Evolutionary conservation across 2,888 invertebrate species (phyloP), one percentile per base, ranked within the genome.

Genomic region (Seira sanloemensis): DNA sequence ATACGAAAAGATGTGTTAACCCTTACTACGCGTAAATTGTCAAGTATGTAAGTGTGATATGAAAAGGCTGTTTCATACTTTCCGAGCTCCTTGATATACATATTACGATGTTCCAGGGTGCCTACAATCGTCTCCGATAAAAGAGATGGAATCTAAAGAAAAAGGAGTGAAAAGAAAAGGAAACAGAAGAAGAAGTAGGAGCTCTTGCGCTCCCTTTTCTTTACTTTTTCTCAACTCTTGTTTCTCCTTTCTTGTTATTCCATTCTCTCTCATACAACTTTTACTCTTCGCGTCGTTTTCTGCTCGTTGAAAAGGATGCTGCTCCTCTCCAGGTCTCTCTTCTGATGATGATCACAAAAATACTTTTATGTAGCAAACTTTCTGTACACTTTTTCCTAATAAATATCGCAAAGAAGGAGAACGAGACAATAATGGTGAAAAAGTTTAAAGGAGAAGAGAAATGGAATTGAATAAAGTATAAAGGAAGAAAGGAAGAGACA

Each of bases 331-430:
- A 24, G 27, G 19, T 58, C 58, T 73, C 73, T 73, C 74, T 65
- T 62, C 54, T 71, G 77, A 77, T 82, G 82, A n/a, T n/a, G n/a
- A n/a, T n/a, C n/a, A n/a, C n/a, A n/a, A n/a, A n/a, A n/a, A n/a
- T n/a, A n/a, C 82, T 77, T 82, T 82, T 82, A 82, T 82, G 77
- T 82, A 77, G 77, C 82, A 77, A 77, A 62, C 77, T 82, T 72
- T 67, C 19, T 80, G 65, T 77, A 82, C 77, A 72, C 67, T 76
- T n/a, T n/a, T n/a, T 62, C 76, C 82, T 82, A 82, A 82, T 82
- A 82, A 82, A 82, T 77, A 82, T 76, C 77, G 72, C 9, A 25
- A 62, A 72, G 72, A 67, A 25, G 67, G 27, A 73, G 73, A 73
- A 58, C 58, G 62, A 24, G n/a, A n/a, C n/a, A n/a, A n/a, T n/a